Conservation (phyloP, 2,888 invertebrate genomes). For the Drosophila melanosoma region DNA sequence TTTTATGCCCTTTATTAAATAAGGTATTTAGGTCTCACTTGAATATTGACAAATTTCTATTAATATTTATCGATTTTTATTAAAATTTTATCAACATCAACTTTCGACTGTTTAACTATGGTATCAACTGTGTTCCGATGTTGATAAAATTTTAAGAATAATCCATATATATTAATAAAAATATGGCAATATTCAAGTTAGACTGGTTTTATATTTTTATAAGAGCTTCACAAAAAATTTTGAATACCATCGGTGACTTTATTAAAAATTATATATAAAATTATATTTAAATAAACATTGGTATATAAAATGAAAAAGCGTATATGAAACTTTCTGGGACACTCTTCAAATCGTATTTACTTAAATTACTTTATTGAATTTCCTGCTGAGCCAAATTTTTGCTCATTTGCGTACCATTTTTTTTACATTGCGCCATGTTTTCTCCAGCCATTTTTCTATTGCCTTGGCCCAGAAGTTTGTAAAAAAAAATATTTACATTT, state of each 20-base stretch:
- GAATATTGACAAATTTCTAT: no score
- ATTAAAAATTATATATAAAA: not conserved
- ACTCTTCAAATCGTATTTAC: conserved; percentile 46
- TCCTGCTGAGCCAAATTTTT: conserved; percentile 35
- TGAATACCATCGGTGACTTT: not conserved
- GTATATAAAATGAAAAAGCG: conserved; percentile 40
- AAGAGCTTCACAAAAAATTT: not conserved
- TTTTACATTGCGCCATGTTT: conserved; percentile 25
- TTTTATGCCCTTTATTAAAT: not conserved
- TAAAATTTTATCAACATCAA: no score
- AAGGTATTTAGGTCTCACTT: no score
- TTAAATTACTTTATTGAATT: conserved; percentile 65
- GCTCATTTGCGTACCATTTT: conserved; percentile 66
- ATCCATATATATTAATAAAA: not conserved
- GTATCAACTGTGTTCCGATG: no score
- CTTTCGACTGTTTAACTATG: not conserved
- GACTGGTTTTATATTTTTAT: not conserved
- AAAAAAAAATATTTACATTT: conserved; percentile 63
- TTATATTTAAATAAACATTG: not conserved
- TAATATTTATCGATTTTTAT: no score
- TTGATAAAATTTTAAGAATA: not conserved
- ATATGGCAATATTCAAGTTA: not conserved
- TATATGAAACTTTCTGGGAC: conserved; percentile 23
- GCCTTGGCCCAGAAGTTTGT: conserved; percentile 41
- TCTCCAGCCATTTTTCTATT: conserved; percentile 19